Evolutionary conservation across 2,113 vertebrate genomes (phyloP).

Genomic region (Apodemus sylvaticus): DNA sequence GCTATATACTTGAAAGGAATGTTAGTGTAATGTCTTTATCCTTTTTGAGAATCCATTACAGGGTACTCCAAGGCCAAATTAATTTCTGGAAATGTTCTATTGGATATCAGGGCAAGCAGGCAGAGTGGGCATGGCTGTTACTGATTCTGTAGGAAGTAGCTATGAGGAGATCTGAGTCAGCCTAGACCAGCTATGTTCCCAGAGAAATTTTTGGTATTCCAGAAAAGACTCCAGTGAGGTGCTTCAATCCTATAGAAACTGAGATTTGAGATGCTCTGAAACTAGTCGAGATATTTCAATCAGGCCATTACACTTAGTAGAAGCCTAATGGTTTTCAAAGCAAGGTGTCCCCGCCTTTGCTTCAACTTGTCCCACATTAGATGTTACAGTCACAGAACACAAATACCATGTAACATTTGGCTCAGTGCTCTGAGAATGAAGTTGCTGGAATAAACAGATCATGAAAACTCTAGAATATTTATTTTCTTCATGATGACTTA

Average conservation of each 20-base stretch:
- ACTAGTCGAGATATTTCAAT: not conserved
- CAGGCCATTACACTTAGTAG: constrained; percentile 34
- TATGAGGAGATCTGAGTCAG: not conserved
- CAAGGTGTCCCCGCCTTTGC: not conserved
- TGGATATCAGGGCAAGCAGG: not conserved
- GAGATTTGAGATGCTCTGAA: constrained; percentile 6
- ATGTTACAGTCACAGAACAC: constrained; percentile 40
- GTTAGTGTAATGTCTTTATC: not conserved
- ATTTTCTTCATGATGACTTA: constrained; percentile 44
- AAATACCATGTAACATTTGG: constrained; percentile 22
- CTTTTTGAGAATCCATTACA: not conserved
- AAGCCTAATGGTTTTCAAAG: not conserved
- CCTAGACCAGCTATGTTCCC: not conserved
- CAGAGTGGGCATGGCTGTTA: not conserved
- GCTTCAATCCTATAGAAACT: constrained; percentile 1
- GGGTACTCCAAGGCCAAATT: not conserved
- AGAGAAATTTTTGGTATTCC: not conserved
- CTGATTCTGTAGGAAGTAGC: not conserved
- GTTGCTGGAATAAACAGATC: constrained; percentile 48
- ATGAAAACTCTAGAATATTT: constrained; percentile 18
- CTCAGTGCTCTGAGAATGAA: constrained; percentile 36
- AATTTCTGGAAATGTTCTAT: constrained; percentile 24
- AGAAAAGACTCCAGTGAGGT: not conserved
- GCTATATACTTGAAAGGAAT: not conserved
- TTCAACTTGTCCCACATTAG: not conserved